Percentiles rank a stretch among this genome's conserved stretches.
Evolutionary conservation across 2,888 invertebrate genomes (phyloP).

Genomic region (Hofmannophila pseudospretella): DNA sequence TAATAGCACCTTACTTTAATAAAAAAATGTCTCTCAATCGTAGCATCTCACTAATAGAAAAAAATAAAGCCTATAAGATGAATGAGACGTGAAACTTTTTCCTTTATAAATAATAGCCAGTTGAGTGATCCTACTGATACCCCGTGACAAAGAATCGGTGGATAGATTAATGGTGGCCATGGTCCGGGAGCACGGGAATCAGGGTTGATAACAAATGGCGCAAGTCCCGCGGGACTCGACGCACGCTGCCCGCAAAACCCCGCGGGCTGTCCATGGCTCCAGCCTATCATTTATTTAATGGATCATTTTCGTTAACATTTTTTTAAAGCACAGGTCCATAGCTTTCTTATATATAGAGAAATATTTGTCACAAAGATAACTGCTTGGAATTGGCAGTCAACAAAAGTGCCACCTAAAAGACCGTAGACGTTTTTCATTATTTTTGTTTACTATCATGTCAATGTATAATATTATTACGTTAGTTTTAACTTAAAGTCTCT

Average conservation of each 20-base stretch:
- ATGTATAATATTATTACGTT: too few species aligned
- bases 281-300: slow-evolving; percentile 47
- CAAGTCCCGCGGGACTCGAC: slow-evolving; percentile 34
- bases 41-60: too few species aligned
- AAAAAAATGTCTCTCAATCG: too few species aligned
- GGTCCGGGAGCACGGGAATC: slow-evolving; percentile 19
- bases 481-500: too few species aligned
- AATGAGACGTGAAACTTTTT: background rate
- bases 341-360: background rate
- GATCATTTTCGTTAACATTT: slow-evolving; percentile 23
- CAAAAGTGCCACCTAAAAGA: too few species aligned
- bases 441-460: too few species aligned
- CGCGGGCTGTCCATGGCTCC: slow-evolving; percentile 17
- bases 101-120: slow-evolving; percentile 33
- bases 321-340: slow-evolving; percentile 3
- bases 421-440: too few species aligned
- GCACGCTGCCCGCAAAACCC: slow-evolving; percentile 18
- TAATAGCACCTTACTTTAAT: too few species aligned
- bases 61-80: too few species aligned
- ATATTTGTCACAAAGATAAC: too few species aligned
- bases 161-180: slow-evolving; percentile 37
- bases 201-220: slow-evolving; percentile 45
- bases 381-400: too few species aligned
- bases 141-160: slow-evolving; percentile 50
- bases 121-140: slow-evolving; percentile 46